These are phyloP conservation scores for Gari tellinella DNA, from an alignment of 2,888 invertebrate species.

Conservation along the genomic window DNA sequence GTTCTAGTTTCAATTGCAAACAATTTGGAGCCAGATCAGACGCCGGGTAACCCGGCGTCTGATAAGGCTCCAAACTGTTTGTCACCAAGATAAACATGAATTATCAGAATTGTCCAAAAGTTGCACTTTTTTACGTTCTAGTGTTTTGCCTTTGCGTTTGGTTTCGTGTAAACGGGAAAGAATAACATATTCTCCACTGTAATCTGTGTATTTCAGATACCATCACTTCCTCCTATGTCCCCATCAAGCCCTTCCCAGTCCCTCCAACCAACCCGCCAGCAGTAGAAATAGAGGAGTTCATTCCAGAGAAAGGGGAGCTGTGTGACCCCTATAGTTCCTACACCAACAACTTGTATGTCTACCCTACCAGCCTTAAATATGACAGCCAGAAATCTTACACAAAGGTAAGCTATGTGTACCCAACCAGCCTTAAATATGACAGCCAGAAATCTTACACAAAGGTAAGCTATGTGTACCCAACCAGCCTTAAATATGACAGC, in stretches of 20 bases:
- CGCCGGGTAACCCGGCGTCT: too few relatives aligned
- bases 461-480: constrained; percentile 86
- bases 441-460: constrained; percentile 95
- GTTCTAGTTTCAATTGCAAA: too few relatives aligned
- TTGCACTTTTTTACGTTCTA: too few relatives aligned
- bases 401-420: constrained; percentile 86
- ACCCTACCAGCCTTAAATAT: constrained; percentile 93
- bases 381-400: constrained; percentile 96
- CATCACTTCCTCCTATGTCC: constrained; percentile 92
- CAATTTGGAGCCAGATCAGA: too few relatives aligned
- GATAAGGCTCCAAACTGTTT: too few relatives aligned
- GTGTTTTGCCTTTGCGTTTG: too few relatives aligned
- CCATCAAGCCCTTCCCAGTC: constrained; percentile 93
- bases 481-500: constrained; percentile 93
- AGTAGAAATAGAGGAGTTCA: constrained; percentile 93
- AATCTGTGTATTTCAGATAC: constrained; percentile 88
- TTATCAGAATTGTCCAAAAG: too few relatives aligned
- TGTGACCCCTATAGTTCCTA: constrained; percentile 92
- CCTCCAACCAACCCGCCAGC: constrained; percentile 92
- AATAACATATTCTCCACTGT: too few relatives aligned
- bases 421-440: constrained; percentile 93
- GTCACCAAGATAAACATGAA: too few relatives aligned
- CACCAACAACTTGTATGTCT: constrained; percentile 95
- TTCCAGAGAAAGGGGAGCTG: constrained; percentile 79
- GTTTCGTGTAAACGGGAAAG: too few relatives aligned